Evolutionary conservation across 2,888 invertebrate species (phyloP).

Genomic region (Cryptocephalus primarius): DNA sequence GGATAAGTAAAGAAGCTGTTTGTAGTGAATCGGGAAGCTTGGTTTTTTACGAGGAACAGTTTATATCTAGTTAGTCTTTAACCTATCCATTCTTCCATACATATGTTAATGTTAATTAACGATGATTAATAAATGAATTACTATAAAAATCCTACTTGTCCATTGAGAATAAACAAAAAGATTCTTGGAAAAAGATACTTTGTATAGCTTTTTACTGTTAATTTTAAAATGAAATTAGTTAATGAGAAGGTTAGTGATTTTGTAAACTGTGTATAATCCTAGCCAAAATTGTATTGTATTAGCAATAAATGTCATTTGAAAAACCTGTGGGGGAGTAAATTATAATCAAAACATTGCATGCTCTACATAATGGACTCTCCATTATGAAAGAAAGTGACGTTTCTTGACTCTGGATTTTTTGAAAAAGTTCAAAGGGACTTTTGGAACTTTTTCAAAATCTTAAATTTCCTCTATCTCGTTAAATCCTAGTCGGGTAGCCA

Average conservation of each 20-base stretch:
- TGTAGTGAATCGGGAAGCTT: too few relatives aligned
- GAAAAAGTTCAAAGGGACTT: too few relatives aligned
- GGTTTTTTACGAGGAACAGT: too few relatives aligned
- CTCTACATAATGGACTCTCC: too few relatives aligned
- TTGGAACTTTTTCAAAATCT: too few relatives aligned
- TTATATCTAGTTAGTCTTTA: not conserved
- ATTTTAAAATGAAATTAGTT: not conserved
- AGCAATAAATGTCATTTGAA: not conserved
- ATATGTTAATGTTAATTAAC: not conserved
- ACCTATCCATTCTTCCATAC: not conserved
- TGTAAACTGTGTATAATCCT: not conserved
- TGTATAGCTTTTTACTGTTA: constrained; percentile 5
- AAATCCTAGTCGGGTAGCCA: too few relatives aligned
- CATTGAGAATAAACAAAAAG: not conserved
- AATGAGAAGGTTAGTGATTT: constrained; percentile 1
- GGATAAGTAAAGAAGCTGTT: too few relatives aligned
- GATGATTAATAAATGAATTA: too few relatives aligned
- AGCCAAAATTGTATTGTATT: constrained; percentile 1
- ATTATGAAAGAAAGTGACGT: too few relatives aligned
- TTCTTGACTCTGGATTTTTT: too few relatives aligned
- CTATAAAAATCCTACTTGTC: not conserved
- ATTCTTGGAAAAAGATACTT: not conserved
- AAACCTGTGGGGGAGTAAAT: not conserved
- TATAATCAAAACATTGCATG: too few relatives aligned
- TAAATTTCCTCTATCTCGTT: too few relatives aligned